These are phyloP conservation scores for Labeo rohita DNA, from an alignment of 2,113 vertebrate species.

Conservation along the genomic window DNA sequence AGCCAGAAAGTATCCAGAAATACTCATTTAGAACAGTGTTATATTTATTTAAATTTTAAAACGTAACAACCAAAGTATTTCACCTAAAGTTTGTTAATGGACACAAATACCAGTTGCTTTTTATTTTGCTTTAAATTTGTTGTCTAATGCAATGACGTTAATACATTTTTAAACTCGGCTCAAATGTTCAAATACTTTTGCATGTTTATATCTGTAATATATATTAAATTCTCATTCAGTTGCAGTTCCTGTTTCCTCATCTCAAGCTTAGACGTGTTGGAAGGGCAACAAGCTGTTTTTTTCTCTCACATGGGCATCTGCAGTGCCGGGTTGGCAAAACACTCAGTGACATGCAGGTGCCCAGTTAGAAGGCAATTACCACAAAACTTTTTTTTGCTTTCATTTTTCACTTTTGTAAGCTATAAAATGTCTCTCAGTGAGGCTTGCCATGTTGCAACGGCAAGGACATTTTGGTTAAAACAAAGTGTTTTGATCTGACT, in stretches of 20 bases:
- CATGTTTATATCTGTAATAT: not conserved
- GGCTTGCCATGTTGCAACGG: slow-evolving; percentile 60
- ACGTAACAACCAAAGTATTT: not conserved
- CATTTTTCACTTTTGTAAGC: slow-evolving; percentile 14
- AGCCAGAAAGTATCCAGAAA: not conserved
- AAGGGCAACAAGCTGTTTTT: slow-evolving; percentile 19
- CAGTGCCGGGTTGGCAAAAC: slow-evolving; percentile 52
- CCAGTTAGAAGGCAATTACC: slow-evolving; percentile 63
- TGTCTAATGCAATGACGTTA: not conserved
- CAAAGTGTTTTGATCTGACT: not conserved
- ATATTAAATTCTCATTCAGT: not conserved
- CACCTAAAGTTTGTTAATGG: not conserved
- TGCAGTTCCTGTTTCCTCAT: slow-evolving; percentile 47
- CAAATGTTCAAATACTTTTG: slow-evolving; percentile 5
- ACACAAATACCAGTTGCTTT: not conserved
- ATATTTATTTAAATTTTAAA: not conserved
- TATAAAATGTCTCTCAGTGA: slow-evolving; percentile 48
- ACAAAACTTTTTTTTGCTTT: slow-evolving; percentile 28
- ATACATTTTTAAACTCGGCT: not conserved
- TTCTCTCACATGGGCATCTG: slow-evolving; percentile 58
- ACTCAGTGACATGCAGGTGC: slow-evolving; percentile 67
- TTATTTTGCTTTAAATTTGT: not conserved
- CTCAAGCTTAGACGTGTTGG: not conserved
- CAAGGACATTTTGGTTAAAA: slow-evolving; percentile 41
- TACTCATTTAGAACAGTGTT: not conserved